Conservation (phyloP, 2,113 vertebrate genomes). For the Clarias macrocephalus region DNA sequence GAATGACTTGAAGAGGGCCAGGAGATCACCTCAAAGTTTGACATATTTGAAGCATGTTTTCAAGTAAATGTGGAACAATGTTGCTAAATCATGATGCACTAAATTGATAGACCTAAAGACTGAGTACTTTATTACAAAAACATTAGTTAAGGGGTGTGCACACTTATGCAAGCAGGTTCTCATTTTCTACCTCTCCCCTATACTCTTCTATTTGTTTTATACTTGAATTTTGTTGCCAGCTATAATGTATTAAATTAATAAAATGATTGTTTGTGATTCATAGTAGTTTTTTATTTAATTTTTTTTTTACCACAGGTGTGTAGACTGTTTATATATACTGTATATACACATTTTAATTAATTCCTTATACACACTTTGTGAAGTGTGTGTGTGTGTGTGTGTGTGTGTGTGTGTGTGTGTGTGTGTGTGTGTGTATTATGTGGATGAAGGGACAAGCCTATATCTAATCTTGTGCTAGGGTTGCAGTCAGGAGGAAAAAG, state of each 20-base stretch:
- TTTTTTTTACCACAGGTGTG: neutral
- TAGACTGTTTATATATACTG: neutral
- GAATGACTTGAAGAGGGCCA: neutral
- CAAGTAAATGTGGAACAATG: neutral
- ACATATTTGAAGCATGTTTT: neutral
- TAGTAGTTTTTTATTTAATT: neutral
- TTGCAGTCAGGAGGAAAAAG: neutral
- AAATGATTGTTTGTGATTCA: neutral
- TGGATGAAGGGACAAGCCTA: neutral
- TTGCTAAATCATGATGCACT: neutral
- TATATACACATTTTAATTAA: neutral
- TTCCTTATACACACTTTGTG: neutral
- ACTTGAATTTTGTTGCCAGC: neutral
- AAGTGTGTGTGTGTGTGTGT: neutral
- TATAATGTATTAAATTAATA: neutral
- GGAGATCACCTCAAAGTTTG: neutral
- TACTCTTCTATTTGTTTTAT: neutral
- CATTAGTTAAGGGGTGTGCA: neutral
- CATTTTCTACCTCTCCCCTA: neutral
- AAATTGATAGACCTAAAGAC: neutral
- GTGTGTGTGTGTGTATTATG: neutral
- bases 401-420: neutral
- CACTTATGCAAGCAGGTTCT: neutral
- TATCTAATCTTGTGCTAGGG: neutral
- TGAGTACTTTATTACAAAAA: neutral